Percentiles rank a stretch among this genome's conserved stretches.
These are phyloP conservation scores for Drosophila acutilabella DNA, from an alignment of 2,888 invertebrate species.

Conservation along the genomic window DNA sequence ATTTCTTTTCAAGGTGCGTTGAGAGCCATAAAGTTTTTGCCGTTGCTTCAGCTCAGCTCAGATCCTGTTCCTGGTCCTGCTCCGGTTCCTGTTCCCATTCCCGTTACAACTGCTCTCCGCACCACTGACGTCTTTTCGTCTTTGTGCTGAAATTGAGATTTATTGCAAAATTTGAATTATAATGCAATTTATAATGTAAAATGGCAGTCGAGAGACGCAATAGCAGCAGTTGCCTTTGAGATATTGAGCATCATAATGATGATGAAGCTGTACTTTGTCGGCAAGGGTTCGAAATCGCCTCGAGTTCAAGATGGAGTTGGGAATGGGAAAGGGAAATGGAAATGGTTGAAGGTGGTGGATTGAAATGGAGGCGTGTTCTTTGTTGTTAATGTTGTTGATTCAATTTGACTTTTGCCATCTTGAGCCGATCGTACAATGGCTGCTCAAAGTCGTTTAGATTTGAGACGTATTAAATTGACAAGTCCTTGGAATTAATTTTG, in stretches of 20 bases:
- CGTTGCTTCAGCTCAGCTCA: constrained; percentile 12
- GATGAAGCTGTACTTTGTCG: constrained; percentile 60
- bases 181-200: constrained; percentile 80
- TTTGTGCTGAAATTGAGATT: constrained; percentile 81
- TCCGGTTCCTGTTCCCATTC: neutral
- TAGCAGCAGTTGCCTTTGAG: constrained; percentile 45
- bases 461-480: constrained; percentile 62
- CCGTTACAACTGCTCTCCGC: neutral
- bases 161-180: constrained; percentile 82
- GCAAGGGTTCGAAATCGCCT: constrained; percentile 43
- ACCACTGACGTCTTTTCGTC: constrained; percentile 28
- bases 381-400: constrained; percentile 75
- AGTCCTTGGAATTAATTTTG: constrained; percentile 69
- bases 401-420: constrained; percentile 67
- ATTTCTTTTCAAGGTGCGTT: constrained; percentile 70
- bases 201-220: constrained; percentile 61
- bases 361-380: constrained; percentile 36
- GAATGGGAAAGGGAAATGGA: neutral
- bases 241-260: constrained; percentile 73
- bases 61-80: neutral
- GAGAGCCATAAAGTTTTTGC: constrained; percentile 61
- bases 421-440: constrained; percentile 48
- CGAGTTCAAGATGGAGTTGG: neutral
- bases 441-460: constrained; percentile 57
- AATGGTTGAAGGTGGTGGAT: neutral